These are phyloP conservation scores for Ditylenchus dipsaci DNA, from an alignment of 1,140 invertebrate species.

Conservation along the genomic window DNA sequence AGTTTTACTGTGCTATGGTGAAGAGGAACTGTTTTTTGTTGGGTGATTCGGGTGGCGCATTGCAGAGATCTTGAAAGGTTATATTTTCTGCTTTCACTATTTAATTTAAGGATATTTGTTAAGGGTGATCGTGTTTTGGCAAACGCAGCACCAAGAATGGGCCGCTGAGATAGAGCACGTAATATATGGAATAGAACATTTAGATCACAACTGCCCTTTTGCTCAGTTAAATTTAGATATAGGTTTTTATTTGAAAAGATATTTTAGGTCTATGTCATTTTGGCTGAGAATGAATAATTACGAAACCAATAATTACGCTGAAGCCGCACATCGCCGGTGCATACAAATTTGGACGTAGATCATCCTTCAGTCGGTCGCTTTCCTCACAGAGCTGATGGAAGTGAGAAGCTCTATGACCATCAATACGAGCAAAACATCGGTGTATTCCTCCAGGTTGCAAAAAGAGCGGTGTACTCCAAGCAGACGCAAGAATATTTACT, in stretches of 20 bases:
- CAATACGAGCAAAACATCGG: too few relatives aligned
- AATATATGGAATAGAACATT: neutral
- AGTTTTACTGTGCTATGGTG: too few relatives aligned
- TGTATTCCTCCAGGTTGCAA: too few relatives aligned
- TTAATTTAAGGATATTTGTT: too few relatives aligned
- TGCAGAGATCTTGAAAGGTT: too few relatives aligned
- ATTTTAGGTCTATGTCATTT: neutral
- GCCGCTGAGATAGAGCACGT: neutral
- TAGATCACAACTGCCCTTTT: neutral
- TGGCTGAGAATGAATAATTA: constrained; percentile 1
- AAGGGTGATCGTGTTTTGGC: neutral
- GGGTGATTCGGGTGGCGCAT: too few relatives aligned
- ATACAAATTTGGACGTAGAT: neutral
- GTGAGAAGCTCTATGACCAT: neutral
- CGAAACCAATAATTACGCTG: constrained; percentile 17
- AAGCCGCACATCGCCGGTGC: constrained; percentile 10
- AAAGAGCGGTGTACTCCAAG: too few relatives aligned
- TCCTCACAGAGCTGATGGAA: neutral
- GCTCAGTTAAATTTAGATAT: neutral
- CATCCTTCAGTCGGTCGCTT: constrained; percentile 11
- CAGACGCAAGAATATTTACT: too few relatives aligned
- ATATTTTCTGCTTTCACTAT: too few relatives aligned
- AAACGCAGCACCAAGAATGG: neutral
- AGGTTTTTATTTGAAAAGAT: neutral
- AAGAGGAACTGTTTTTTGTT: too few relatives aligned